Percentiles rank a stretch among this genome's conserved stretches.
These are phyloP conservation scores for Nymphalis c-album DNA, from an alignment of 2,888 invertebrate genomes.

Conservation along the genomic window DNA sequence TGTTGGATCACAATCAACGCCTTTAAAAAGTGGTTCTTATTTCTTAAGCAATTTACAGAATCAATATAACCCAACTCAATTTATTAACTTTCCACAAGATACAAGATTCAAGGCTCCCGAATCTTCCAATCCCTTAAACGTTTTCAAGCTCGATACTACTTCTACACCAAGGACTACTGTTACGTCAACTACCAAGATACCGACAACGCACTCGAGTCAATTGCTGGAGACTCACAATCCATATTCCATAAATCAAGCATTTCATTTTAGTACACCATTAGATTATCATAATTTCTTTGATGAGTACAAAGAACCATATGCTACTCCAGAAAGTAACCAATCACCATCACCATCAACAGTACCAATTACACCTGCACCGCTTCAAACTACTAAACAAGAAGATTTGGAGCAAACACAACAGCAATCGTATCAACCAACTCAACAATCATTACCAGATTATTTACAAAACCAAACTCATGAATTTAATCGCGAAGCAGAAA, in stretches of 20 bases:
- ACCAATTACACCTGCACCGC: slow-evolving; percentile 36
- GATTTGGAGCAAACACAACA: slow-evolving; percentile 47
- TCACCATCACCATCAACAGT: slow-evolving; percentile 43
- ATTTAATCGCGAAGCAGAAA: slow-evolving; percentile 67
- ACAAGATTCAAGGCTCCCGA: slow-evolving; percentile 49
- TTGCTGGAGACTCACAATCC: slow-evolving; percentile 75
- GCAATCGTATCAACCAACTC: slow-evolving; percentile 53
- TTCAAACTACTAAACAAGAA: slow-evolving; percentile 51
- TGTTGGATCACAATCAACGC: slow-evolving; percentile 40
- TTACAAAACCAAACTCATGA: slow-evolving; percentile 66
- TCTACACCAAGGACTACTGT: slow-evolving; percentile 54
- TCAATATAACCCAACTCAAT: slow-evolving; percentile 57
- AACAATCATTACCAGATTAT: slow-evolving; percentile 60
- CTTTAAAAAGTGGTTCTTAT: slow-evolving; percentile 59
- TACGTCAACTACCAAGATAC: slow-evolving; percentile 58
- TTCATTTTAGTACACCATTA: slow-evolving; percentile 74
- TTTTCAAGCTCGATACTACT: slow-evolving; percentile 55
- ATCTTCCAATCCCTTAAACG: slow-evolving; percentile 46
- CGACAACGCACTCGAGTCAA: slow-evolving; percentile 67
- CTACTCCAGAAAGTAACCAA: slow-evolving; percentile 48
- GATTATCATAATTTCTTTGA: slow-evolving; percentile 72
- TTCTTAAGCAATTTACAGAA: slow-evolving; percentile 56
- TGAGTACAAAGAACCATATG: slow-evolving; percentile 62
- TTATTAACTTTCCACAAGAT: slow-evolving; percentile 50
- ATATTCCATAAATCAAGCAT: slow-evolving; percentile 76